Evolutionary conservation across 2,888 invertebrate species (phyloP).

Genomic region (Lasius fuliginosus): DNA sequence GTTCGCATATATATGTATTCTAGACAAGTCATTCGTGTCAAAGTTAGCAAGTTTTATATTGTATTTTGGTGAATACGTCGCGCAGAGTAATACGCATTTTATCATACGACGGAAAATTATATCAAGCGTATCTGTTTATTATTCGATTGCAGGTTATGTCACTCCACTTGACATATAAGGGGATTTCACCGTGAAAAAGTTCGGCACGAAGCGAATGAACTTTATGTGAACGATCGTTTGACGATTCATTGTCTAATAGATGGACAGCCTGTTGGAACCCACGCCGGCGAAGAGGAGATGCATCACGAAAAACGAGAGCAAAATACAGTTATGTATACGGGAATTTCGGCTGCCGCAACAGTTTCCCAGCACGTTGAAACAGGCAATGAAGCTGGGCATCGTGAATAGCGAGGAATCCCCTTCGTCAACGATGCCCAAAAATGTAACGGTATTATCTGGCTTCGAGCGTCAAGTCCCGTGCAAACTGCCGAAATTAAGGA

Average conservation of each 20-base stretch:
- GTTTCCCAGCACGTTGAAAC: slow-evolving; percentile 73
- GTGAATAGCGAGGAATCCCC: neutral
- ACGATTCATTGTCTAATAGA: slow-evolving; percentile 18
- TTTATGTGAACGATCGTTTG: neutral
- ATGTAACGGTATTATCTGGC: neutral
- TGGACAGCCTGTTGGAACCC: slow-evolving; percentile 30
- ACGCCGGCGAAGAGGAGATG: slow-evolving; percentile 14
- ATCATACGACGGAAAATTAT: neutral
- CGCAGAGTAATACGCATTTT: neutral
- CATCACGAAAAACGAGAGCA: too few species aligned
- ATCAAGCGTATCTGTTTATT: neutral
- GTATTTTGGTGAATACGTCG: neutral
- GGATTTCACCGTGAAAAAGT: slow-evolving; percentile 14
- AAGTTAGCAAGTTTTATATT: neutral
- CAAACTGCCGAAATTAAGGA: slow-evolving; percentile 76
- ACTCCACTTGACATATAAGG: neutral
- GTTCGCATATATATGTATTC: neutral
- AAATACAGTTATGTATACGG: slow-evolving; percentile 59
- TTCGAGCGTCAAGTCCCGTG: neutral
- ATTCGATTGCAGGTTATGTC: neutral
- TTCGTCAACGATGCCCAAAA: accelerated
- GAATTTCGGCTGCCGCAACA: slow-evolving; percentile 78
- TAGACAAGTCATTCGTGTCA: neutral
- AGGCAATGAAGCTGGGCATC: neutral
- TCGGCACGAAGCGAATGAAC: neutral